Evolutionary conservation across 2,113 vertebrate species (phyloP), one percentile per base, ranked within the genome.

Genomic region (Rhabdornis inornatus): DNA sequence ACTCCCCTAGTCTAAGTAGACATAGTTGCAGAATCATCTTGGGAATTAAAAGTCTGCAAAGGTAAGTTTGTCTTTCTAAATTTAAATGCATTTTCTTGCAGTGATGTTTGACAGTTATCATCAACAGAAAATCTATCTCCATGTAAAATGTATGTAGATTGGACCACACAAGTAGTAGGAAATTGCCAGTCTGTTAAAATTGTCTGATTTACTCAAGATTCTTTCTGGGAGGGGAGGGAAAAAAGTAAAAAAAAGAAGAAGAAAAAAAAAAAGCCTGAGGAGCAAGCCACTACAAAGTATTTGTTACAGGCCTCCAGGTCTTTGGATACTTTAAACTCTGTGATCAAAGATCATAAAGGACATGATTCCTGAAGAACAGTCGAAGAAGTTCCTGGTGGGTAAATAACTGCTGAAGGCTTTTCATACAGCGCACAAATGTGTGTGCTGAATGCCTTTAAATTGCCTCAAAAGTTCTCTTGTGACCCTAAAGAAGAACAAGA

Each of bases 381-480:
- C n/a, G 59, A 55, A 28, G 33, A 88, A 86, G 40, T 17, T 84
- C 53, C 59, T 83, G 39, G 11, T 76, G 23, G 37, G n/a, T 87
- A 87, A 85, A 23, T 79, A 56, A 59, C 40, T 61, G 37, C 25
- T 63, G n/a, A 50, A 74, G 71, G 28, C 55, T 78, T 91, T 61
- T 90, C n/a, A 19, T 42, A 22, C 13, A 35, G 7, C 19, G 31
- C 33, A 75, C 0, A 87, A 20, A 28, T 45, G 6, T 50, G 6
- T 69, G 28, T 14, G 10, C 35, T 55, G 35, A 85, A 83, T 52
- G 35, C 56, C 65, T 88, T 70, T n/a, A 69, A 94, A 76, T 57
- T 87, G 45, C 47, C 77, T 72, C 40, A 60, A 9, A 95, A 93
- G 70, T 92, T 94, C 35, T 86, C 10, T 79, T 55, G 53, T 86